These are phyloP conservation scores for Antheraea yamamai DNA, from an alignment of 2,888 invertebrate genomes.

Conservation along the genomic window DNA sequence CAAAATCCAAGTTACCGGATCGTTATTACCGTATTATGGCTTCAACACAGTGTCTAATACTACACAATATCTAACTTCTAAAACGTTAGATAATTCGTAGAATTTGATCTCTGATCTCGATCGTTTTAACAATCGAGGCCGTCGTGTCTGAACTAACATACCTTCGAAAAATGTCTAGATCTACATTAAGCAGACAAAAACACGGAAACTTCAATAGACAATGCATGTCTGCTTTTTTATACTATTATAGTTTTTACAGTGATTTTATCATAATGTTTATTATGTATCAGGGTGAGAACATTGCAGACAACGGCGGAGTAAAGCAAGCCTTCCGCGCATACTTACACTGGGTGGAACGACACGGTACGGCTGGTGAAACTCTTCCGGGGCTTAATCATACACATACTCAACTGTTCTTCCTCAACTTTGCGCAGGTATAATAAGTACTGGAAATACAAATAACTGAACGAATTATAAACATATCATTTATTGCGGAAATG, in stretches of 20 bases:
- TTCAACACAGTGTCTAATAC: too few relatives aligned
- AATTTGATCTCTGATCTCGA: too few relatives aligned
- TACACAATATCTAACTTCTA: too few relatives aligned
- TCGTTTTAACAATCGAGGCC: too few relatives aligned
- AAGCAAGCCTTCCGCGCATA: conserved; percentile 96
- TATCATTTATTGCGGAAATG: too few relatives aligned
- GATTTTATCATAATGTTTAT: not conserved
- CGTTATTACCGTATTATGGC: too few relatives aligned
- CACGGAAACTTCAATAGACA: not conserved
- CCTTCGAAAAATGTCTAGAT: too few relatives aligned
- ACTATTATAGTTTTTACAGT: not conserved
- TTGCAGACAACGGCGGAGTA: conserved; percentile 97
- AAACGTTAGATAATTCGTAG: too few relatives aligned
- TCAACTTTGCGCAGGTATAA: conserved; percentile 91
- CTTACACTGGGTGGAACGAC: conserved; percentile 86
- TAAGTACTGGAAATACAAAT: not conserved
- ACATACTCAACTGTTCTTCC: conserved; percentile 92
- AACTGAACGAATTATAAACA: not conserved
- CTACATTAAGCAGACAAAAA: too few relatives aligned
- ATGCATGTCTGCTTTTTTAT: not conserved
- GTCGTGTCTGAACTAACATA: too few relatives aligned
- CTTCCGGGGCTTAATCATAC: conserved; percentile 88
- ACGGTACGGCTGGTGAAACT: conserved; percentile 84
- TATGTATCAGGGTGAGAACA: conserved; percentile 89
- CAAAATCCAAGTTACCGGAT: too few relatives aligned